These are phyloP conservation scores for Frankliniella intonsa DNA, from an alignment of 2,888 invertebrate genomes.

Conservation along the genomic window DNA sequence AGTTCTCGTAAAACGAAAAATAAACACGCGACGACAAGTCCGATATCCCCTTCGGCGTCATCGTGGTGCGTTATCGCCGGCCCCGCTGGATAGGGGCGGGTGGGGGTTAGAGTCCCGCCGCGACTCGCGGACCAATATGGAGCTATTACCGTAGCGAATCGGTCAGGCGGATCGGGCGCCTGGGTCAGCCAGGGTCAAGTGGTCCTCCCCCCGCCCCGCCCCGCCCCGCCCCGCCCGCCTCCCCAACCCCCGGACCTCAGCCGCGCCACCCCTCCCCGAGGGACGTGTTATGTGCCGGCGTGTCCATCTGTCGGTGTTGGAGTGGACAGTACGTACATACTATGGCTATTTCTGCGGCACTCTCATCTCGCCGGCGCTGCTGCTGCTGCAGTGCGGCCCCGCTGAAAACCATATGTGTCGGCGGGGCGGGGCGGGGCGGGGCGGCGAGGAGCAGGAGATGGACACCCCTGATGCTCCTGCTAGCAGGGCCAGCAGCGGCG, in stretches of 20 bases:
- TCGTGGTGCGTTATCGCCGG: too few species aligned
- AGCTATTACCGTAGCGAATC: conserved; percentile 20
- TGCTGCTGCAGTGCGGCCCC: too few species aligned
- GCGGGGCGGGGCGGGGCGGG: background rate
- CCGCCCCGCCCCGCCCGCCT: background rate
- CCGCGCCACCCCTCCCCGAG: background rate
- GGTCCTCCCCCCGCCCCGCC: background rate
- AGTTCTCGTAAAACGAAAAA: too few species aligned
- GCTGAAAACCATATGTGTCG: conserved; percentile 21
- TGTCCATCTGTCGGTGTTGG: conserved; percentile 24
- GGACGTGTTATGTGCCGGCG: conserved; percentile 14
- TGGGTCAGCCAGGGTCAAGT: conserved; percentile 21
- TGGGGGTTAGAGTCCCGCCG: background rate
- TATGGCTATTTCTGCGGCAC: conserved; percentile 18
- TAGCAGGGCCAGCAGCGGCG: too few species aligned
- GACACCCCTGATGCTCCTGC: too few species aligned
- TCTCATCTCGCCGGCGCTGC: too few species aligned
- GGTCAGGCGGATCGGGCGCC: background rate
- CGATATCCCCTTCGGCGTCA: too few species aligned
- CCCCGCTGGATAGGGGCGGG: background rate
- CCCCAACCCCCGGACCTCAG: background rate
- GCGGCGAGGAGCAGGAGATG: background rate
- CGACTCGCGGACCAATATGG: background rate
- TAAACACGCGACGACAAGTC: too few species aligned
- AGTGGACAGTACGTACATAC: conserved; percentile 11